Evolutionary conservation across 2,888 invertebrate genomes (phyloP), one percentile per base, ranked within the genome.

Genomic region (Harpalus rufipes): DNA sequence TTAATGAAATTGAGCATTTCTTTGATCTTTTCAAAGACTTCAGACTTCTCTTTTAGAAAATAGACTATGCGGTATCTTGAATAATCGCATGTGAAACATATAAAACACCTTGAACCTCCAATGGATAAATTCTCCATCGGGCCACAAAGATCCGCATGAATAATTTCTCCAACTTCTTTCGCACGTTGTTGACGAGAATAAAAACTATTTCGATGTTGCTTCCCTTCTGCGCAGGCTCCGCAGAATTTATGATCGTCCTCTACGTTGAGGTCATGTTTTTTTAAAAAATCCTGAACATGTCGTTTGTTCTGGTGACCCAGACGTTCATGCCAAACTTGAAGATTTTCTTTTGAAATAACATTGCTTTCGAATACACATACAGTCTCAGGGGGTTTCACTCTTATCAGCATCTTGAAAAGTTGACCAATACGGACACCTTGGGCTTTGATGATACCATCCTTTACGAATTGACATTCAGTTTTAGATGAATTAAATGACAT

Each of bases 11-110:
- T 21, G 21, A 21, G 21, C 21, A 21, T 21, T 21, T 21, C 21
- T 21, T 21, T 21, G 3, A 21, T 21, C 21, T 21, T 1, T 21
- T 21, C 21, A 21, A 21, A 21, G 21, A 21, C 3, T 21, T 21
- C 32, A 8, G 65, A 21, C 6, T 65, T 65, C n/a, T 65, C n/a
- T 32, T 65, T 65, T 4, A 65, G n/a, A 12, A 65, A 44, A 44
- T 44, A 44, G 0, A 65, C 32, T 25, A 65, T 32, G 7, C 88
- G 85, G 81, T 85, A 88, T 68, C 87, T 86, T 7, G 87, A 86
- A 68, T 86, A 88, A 83, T 89, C 87, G 81, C 88, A 87, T 44
- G 87, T 88, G 58, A 89, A 88, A 8, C 86, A 86, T 5, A 88
- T 78, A 85, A 87, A 89, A 72, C 86, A 88, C 72, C 86, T 85